Conservation (phyloP, 2,888 invertebrate genomes). For the Sinodicranocentrus sp. region DNA sequence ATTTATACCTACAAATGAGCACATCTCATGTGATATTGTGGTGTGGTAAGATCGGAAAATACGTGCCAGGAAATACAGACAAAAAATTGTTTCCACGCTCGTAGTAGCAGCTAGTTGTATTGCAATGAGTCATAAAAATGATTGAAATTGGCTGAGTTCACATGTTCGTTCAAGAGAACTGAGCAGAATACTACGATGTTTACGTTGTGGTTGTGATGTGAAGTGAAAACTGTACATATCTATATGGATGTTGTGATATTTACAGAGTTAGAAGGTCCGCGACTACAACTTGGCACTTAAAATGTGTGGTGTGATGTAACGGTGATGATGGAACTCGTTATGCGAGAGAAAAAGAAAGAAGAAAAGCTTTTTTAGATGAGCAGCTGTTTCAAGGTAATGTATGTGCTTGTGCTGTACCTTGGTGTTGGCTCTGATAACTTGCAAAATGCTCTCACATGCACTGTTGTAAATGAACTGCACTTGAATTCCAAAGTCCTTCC, state of each 20-base stretch:
- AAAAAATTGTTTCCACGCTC: neutral
- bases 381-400: constrained; percentile 47
- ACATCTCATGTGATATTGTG: constrained; percentile 1
- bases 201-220: too few relatives aligned
- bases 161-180: too few relatives aligned
- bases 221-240: too few relatives aligned
- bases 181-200: too few relatives aligned
- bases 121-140: constrained; percentile 43
- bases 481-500: constrained; percentile 74
- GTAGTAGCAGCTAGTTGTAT: neutral
- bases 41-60: neutral
- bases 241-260: neutral
- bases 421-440: constrained; percentile 80
- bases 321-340: neutral
- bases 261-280: too few relatives aligned
- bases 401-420: constrained; percentile 78
- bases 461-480: constrained; percentile 80
- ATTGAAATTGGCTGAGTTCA: constrained; percentile 7
- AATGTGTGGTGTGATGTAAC: neutral
- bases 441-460: constrained; percentile 78
- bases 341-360: neutral
- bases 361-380: constrained; percentile 5
- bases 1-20: neutral
- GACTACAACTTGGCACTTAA: constrained; percentile 9
- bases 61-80: constrained; percentile 9